These are phyloP conservation scores for Platyscelio sp. DNA, from an alignment of 2,888 invertebrate species.

Conservation along the genomic window DNA sequence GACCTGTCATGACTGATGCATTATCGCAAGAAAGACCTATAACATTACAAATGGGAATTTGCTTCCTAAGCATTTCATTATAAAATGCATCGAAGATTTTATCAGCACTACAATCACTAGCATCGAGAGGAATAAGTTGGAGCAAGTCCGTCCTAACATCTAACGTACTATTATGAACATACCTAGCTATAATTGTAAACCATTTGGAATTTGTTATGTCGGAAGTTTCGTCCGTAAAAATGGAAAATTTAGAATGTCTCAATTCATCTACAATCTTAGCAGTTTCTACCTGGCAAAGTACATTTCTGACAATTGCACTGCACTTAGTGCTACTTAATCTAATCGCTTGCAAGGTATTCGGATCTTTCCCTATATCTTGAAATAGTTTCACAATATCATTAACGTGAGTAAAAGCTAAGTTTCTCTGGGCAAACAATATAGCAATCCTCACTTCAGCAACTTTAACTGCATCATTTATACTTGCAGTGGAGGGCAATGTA, in stretches of 20 bases:
- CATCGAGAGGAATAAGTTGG: constrained; percentile 6
- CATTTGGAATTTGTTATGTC: constrained; percentile 1
- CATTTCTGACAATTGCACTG: constrained; percentile 7
- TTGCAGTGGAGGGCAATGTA: background rate
- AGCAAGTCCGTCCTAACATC: background rate
- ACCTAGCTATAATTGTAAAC: constrained; percentile 7
- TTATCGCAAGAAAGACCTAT: constrained; percentile 6
- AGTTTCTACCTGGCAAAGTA: background rate
- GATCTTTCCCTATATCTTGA: constrained; percentile 11
- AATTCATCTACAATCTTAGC: background rate
- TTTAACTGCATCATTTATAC: background rate
- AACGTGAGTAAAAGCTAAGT: background rate
- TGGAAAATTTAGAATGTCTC: background rate
- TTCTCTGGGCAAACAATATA: background rate
- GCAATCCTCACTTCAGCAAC: background rate
- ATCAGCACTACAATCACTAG: background rate
- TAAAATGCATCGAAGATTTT: constrained; percentile 13
- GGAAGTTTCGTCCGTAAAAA: background rate
- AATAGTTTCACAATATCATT: background rate
- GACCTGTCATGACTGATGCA: constrained; percentile 12
- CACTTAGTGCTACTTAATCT: constrained; percentile 14
- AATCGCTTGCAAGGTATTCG: background rate
- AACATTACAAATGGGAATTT: constrained; percentile 1
- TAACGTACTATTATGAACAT: background rate
- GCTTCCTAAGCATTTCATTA: background rate